Base-by-base conservation (phyloP, 37 sponge, comb jelly and placozoan genomes). In the Halichondria panicea region DNA sequence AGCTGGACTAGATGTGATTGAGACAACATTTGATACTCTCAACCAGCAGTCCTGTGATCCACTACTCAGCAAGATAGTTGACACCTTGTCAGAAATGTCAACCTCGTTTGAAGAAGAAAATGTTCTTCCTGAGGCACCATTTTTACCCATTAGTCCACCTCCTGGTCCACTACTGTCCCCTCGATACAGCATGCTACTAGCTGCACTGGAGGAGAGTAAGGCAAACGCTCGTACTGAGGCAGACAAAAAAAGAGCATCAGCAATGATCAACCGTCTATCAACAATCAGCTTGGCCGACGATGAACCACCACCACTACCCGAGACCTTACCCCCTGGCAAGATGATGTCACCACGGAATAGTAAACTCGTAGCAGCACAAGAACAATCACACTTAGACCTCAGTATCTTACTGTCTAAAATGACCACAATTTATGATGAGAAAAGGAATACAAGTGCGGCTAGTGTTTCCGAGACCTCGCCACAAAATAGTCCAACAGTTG, bases 101-200 rank as follows among this genome's bases (percentile, higher is more conserved):
- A n/a, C 13, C 24, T 21, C 13, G 24, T 35, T 22, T 72, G 39
- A 54, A 12, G 56, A 33, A 11, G 22, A 5, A 30, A 25, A 7
- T 21, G 4, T 33, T 39, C 25, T 32, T 24, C 21, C 8, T 43
- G 44, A 39, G 21, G 7, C 63, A 43, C 75, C 75, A 9, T 25
- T 41, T 11, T 63, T 61, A 4, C 75, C 75, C 22, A 40, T 27
- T 24, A 75, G 75, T 43, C 75, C 75, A 19, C 75, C 75, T 15
- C 63, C 75, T 42, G 75, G 75, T 62, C 63, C 75, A 2, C 63
- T 61, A 33, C 63, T 75, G 32, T 61, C 75, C 46, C 63, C 75
- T 33, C 4, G 57, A 75, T 21, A 35, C 52, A 60, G 37, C 75
- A 30, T 55, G 40, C 39, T 56, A 13, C 21, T 56, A 3, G 9